Evolutionary conservation across 2,113 vertebrate species (phyloP), one percentile per base, ranked within the genome.

Genomic region (Stercorarius parasiticus): DNA sequence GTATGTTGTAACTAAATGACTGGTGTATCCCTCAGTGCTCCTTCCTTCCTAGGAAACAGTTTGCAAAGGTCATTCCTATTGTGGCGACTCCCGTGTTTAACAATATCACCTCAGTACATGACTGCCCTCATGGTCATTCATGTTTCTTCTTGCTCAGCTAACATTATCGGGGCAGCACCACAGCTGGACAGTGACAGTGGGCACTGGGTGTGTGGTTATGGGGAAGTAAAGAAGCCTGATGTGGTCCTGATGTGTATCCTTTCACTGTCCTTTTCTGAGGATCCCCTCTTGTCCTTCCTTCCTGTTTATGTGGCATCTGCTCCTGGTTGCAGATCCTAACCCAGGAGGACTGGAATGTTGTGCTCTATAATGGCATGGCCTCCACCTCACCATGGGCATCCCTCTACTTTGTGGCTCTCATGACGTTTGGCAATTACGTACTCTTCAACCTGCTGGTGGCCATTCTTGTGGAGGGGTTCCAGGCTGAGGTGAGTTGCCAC

Each of bases 381-480:
- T 99, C 99, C 71, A 99, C 99, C 6, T 99, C 99, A 0, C 99
- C 99, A 0, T 98, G 99, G 95, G 99, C 99, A 42, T 99, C 99
- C 27, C 99, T 99, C 66, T 99, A 99, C 95, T 99, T 99, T 18
- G 99, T 99, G 26, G 99, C 99, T 62, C 98, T 99, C 58, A 99
- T 99, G 99, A 99, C 99, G 0, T 99, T 99, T 49, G 99, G 99
- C 59, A 99, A 99, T 96, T 99, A 99, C 0, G 99, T 99, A 53
- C 99, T 99, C 89, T 99, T 99, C 96, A 99, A 99, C 96, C 98
- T 99, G 79, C 98, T 99, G 95, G 99, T 99, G 85, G 99, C 99
- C 94, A 99, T 99, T 97, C 97, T 99, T 36, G 99, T 99, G 55
- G 99, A 99, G 94, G 99, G 99, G 34, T 99, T 99, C 94, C 99